phyloP scores from a whole-genome alignment of 2,113 vertebrate species.

The Aix galericulata region DNA sequence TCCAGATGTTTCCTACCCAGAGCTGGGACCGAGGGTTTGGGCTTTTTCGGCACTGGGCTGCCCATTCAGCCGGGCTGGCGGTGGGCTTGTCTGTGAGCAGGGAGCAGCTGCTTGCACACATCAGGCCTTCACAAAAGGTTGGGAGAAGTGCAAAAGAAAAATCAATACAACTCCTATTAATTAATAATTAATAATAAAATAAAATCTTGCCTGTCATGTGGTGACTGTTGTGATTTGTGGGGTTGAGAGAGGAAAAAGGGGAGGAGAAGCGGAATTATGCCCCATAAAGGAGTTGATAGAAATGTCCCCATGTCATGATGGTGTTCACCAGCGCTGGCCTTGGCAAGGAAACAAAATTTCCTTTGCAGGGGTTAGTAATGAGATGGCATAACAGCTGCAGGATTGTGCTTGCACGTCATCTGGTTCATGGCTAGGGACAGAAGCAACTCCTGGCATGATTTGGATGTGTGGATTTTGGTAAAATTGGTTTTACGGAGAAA shows the following conservation, averaged over 20 bases:
- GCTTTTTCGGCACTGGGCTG: neutral
- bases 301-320: neutral
- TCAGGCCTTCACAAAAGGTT: neutral
- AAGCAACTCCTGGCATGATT: neutral
- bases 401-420: neutral
- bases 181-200: neutral
- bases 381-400: neutral
- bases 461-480: neutral
- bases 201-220: neutral
- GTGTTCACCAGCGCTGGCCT: neutral
- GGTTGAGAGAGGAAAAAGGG: neutral
- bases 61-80: rapidly evolving
- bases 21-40: neutral
- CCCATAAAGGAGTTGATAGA: rapidly evolving
- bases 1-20: conserved; percentile 91
- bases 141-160: neutral
- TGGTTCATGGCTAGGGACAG: too few species aligned
- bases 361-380: neutral
- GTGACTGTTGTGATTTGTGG: neutral
- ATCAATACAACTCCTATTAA: neutral
- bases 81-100: neutral
- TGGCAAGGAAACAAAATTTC: neutral
- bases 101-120: neutral
- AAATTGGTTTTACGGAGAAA: neutral
- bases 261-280: neutral